Base-by-base conservation (phyloP, 1,140 invertebrate species). In the Cydia fagiglandana region DNA sequence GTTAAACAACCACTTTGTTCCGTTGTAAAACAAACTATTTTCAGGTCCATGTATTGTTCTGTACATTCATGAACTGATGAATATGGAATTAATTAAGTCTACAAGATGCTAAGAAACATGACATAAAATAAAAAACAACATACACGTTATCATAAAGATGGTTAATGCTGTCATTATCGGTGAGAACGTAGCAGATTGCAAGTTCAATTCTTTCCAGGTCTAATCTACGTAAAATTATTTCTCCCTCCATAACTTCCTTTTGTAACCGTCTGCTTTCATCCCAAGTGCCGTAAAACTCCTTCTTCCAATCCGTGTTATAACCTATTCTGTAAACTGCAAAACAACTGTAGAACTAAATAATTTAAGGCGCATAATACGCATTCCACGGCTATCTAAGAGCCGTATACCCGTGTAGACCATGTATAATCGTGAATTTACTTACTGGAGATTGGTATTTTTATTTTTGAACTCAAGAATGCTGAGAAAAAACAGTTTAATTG, bases 121-220 rank as follows among this genome's bases (percentile, higher is more conserved):
- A 4, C n/a, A 64, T 64, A 64, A 28, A 12, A 64, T 64, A 64
- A 28, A 66, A 75, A 10, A 28, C 6, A 77, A 80, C 86, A 89
- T 90, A 94, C 92, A 93, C 79, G 84, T 94, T 94, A 88, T 95
- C 95, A 5, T 89, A 92, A 56, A 95, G 86, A 85, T 95, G 95
- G 78, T 94, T 92, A 12, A 95, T 88, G 28, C 94, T 94, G 76
- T 95, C 92, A 34, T 93, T 94, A 82, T 95, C 85, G 6, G 94
- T 95, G 3, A 95, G 84, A 1, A 95, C 94, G 64, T 94, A 90
- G 74, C 91, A 93, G 45, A 93, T 91, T 12, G 83, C 90, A 68
- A 94, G 85, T 77, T 85, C 77, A 77, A 81, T 85, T 68, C 83
- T 80, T n/a, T 84, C 73, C 56, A 94, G 83, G 85, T 94, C 84